A percentile compares a stretch with the other conserved stretches of the same genome.
Evolutionary conservation across 2,888 invertebrate species (phyloP).

Genomic region (Pandemis heparana): DNA sequence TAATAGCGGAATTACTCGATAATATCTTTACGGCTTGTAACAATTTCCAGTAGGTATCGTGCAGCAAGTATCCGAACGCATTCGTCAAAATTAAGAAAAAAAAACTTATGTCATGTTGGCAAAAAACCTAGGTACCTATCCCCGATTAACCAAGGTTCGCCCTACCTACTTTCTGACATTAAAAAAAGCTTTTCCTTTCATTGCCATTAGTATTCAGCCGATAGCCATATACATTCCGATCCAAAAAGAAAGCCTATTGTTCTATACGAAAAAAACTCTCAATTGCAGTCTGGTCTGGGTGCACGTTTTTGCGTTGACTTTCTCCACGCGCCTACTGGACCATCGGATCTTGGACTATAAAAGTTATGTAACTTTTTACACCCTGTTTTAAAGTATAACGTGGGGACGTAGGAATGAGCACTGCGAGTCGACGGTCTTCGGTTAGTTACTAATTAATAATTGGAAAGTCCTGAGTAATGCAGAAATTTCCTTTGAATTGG

Average conservation of each 20-base stretch:
- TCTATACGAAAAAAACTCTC: slow-evolving; percentile 34
- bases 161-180: neutral
- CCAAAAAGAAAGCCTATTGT: slow-evolving; percentile 41
- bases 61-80: too few relatives aligned
- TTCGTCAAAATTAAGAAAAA: too few relatives aligned
- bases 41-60: too few relatives aligned
- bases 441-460: too few relatives aligned
- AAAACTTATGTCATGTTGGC: too few relatives aligned
- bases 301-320: slow-evolving; percentile 35
- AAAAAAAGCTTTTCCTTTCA: slow-evolving; percentile 35
- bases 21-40: too few relatives aligned
- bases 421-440: neutral
- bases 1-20: too few relatives aligned
- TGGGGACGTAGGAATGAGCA: slow-evolving; percentile 2
- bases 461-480: too few relatives aligned
- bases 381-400: slow-evolving; percentile 24
- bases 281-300: slow-evolving; percentile 30
- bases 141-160: too few relatives aligned
- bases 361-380: slow-evolving; percentile 38
- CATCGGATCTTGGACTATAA: slow-evolving; percentile 18
- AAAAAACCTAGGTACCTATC: too few relatives aligned
- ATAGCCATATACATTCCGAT: slow-evolving; percentile 32
- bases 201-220: slow-evolving; percentile 29
- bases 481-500: neutral
- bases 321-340: slow-evolving; percentile 32